Evolutionary conservation across 2,888 invertebrate species (phyloP).

Genomic region (Schizaphis graminum): DNA sequence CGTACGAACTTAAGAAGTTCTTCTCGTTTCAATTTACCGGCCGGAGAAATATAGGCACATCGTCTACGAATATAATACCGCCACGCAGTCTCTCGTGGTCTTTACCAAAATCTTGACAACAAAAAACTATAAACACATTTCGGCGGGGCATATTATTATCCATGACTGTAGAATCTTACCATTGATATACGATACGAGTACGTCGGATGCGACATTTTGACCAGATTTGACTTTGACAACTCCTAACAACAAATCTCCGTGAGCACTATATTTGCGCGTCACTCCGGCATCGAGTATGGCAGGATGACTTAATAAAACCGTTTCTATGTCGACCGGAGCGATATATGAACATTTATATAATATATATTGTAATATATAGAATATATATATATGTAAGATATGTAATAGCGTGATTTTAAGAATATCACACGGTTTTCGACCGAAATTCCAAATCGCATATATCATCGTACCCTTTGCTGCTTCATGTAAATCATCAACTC

Average conservation of each 20-base stretch:
- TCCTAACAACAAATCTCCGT: slow-evolving; percentile 39
- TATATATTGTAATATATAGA: neutral
- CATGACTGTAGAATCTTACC: neutral
- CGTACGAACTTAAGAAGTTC: slow-evolving; percentile 13
- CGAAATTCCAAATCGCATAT: too few species aligned
- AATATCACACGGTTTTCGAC: too few species aligned
- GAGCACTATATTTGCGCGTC: neutral
- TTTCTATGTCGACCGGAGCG: slow-evolving; percentile 30
- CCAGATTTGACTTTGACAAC: slow-evolving; percentile 29
- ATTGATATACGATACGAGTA: slow-evolving; percentile 11
- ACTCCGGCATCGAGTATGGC: slow-evolving; percentile 43
- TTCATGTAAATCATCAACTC: slow-evolving; percentile 51
- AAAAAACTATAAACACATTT: too few species aligned
- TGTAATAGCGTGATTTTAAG: too few species aligned
- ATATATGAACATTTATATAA: neutral
- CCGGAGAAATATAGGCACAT: slow-evolving; percentile 37
- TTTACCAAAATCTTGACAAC: neutral
- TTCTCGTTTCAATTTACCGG: slow-evolving; percentile 41
- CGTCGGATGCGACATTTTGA: neutral
- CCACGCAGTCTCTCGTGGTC: slow-evolving; percentile 49
- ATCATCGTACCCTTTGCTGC: neutral
- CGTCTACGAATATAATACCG: slow-evolving; percentile 38
- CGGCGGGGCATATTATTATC: neutral
- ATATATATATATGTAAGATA: too few species aligned
- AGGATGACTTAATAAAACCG: slow-evolving; percentile 26